Evolutionary conservation across 1,140 invertebrate genomes (phyloP), one percentile per base, ranked within the genome.

Genomic region (Diachasmimorpha longicaudata): DNA sequence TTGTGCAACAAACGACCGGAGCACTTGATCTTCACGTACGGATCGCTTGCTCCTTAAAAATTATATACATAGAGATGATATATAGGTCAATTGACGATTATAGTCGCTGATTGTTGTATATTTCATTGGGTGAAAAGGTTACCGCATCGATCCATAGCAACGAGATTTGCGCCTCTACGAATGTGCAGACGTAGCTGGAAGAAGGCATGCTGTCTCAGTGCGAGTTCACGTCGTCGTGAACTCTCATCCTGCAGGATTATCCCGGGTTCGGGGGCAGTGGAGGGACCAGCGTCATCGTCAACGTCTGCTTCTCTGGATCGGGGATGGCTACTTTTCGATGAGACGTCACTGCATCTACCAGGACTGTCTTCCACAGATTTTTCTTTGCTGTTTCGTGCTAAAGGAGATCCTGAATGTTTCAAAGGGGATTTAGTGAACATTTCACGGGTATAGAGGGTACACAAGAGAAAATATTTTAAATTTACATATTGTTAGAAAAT

Each of bases 11-110:
- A 91, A 48, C 95, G 91, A 46, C 96, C 96, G 21, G 93, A 94
- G 63, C 95, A 91, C 90, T 97, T 98, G 88, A 99, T 98, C 91
- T 99, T 99, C 67, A 99, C 97, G 87, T 99, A 99, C 11, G 98
- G 98, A 91, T 99, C 98, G 87, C 97, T 99, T 42, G 96, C 95
- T 77, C 97, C 97, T 97, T 68, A 90, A 85, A 89, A 91, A 88
- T 81, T 89, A 44, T 72, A 72, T 48, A 70, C 4, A 21, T 14
- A 21, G 39, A 19, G 19, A 76, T 10, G 16, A 11, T 52, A 46
- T 39, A 44, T 31, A 70, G 21, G 25, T 8, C 66, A 37, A 16
- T 37, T 68, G 36, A 14, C 48, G 19, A 25, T 69, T 48, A 68
- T 16, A 68, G 36, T 39, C 4, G 19, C 63, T n/a, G 39, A 74